A percentile compares a stretch with the other conserved stretches of the same genome.
Conservation (phyloP, 1,140 invertebrate genomes). For the Euura saliciscinereae region DNA sequence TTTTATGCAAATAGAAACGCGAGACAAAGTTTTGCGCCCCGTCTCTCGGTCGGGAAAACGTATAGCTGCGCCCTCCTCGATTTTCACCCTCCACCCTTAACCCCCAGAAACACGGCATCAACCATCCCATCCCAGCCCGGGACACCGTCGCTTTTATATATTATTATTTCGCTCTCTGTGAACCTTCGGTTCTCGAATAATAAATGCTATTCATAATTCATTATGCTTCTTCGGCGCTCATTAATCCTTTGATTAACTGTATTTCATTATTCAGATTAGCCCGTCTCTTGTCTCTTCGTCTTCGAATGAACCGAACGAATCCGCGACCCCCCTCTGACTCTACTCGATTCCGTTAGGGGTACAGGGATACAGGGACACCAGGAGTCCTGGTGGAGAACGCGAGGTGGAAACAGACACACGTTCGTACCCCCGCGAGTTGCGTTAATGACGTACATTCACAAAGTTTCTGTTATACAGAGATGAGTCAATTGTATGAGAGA, state of each 20-base stretch:
- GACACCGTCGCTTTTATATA: background rate
- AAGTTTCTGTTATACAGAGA: slow-evolving; percentile 51
- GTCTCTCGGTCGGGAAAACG: slow-evolving; percentile 19
- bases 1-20: slow-evolving; percentile 54
- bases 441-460: slow-evolving; percentile 58
- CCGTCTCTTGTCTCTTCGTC: background rate
- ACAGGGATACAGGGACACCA: background rate
- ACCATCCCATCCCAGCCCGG: background rate
- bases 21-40: slow-evolving; percentile 24
- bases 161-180: slow-evolving; percentile 20
- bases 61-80: slow-evolving; percentile 20
- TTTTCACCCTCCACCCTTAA: slow-evolving; percentile 10
- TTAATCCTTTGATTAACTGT: slow-evolving; percentile 53
- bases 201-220: slow-evolving; percentile 54
- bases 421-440: slow-evolving; percentile 35
- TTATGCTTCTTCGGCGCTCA: slow-evolving; percentile 47
- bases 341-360: background rate
- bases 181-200: slow-evolving; percentile 37
- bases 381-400: background rate
- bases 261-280: slow-evolving; percentile 47
- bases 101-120: background rate
- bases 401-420: slow-evolving; percentile 22
- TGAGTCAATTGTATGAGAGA: slow-evolving; percentile 53
- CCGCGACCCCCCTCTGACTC: background rate
- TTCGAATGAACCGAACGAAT: background rate